A percentile compares a stretch with the other conserved stretches of the same genome.
Conservation (phyloP, 2,113 vertebrate genomes). For the Chloroceryle aenea region DNA sequence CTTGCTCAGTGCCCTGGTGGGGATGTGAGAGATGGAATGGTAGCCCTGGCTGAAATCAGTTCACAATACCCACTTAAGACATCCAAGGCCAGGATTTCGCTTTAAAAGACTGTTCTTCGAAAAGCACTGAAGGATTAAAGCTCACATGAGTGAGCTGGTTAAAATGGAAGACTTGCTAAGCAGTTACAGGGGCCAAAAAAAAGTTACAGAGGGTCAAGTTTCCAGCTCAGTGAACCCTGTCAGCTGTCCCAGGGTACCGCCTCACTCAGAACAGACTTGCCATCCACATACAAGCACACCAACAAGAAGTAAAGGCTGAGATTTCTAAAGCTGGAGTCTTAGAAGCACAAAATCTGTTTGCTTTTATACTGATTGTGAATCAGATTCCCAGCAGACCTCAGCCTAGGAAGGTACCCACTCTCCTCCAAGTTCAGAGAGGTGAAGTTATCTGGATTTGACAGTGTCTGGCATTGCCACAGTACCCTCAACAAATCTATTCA, state of each 20-base stretch:
- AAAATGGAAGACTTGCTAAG: conserved; percentile 64
- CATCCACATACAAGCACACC: not conserved
- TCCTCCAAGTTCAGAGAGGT: not conserved
- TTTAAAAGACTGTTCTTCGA: not conserved
- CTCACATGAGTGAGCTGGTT: conserved; percentile 50
- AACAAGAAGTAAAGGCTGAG: not conserved
- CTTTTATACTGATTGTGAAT: not conserved
- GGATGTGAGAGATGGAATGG: fast-evolving
- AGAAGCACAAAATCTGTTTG: not conserved
- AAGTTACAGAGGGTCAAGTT: conserved; percentile 48
- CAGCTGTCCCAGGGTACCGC: conserved; percentile 35
- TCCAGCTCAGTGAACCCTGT: conserved; percentile 53
- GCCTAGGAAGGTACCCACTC: not conserved
- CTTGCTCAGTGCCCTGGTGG: not conserved
- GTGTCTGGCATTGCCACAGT: not conserved
- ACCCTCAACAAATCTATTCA: not conserved
- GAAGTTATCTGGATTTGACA: not conserved
- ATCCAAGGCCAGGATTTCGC: not conserved
- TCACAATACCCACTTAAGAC: not conserved
- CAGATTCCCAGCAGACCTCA: not conserved
- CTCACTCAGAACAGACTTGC: not conserved
- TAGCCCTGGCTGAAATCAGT: not conserved
- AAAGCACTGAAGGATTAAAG: conserved; percentile 44
- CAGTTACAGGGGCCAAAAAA: conserved; percentile 60
- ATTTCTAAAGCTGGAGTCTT: not conserved